These are phyloP conservation scores for Boulengeromyrus knoepffleri DNA, from an alignment of 2,113 vertebrate species.

Conservation along the genomic window DNA sequence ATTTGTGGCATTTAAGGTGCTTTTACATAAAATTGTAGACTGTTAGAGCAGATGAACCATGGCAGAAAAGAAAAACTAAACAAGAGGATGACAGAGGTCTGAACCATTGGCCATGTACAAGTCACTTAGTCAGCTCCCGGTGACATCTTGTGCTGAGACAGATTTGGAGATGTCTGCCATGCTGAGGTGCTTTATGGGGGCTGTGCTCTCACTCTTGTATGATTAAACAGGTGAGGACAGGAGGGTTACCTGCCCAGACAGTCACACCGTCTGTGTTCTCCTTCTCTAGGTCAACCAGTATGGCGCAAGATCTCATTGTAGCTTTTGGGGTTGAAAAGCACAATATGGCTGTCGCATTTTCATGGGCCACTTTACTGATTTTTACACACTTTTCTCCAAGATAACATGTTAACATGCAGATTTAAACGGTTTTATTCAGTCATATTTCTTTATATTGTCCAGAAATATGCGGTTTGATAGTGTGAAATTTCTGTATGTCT, in stretches of 20 bases:
- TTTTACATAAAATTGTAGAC: not conserved
- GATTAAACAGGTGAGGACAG: not conserved
- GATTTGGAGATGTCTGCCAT: not conserved
- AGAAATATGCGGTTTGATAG: not conserved
- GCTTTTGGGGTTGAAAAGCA: not conserved
- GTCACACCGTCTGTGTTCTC: not conserved
- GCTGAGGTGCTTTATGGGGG: not conserved
- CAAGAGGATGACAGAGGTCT: not conserved
- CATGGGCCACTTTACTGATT: not conserved
- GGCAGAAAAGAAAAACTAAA: not conserved
- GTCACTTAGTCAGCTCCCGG: not conserved
- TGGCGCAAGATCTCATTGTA: not conserved
- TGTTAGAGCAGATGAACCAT: not conserved
- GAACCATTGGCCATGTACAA: not conserved
- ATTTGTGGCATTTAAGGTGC: not conserved
- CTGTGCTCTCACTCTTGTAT: not conserved
- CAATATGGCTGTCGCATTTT: not conserved
- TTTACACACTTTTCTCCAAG: not conserved
- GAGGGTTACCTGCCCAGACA: not conserved
- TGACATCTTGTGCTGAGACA: not conserved
- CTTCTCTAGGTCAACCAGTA: not conserved
- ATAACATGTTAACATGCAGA: not conserved
- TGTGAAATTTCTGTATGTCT: conserved; percentile 18
- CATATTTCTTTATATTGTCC: not conserved
- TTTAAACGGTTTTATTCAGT: not conserved